These are phyloP conservation scores for Lochmaea capreae DNA, from an alignment of 2,888 invertebrate genomes.

Conservation along the genomic window DNA sequence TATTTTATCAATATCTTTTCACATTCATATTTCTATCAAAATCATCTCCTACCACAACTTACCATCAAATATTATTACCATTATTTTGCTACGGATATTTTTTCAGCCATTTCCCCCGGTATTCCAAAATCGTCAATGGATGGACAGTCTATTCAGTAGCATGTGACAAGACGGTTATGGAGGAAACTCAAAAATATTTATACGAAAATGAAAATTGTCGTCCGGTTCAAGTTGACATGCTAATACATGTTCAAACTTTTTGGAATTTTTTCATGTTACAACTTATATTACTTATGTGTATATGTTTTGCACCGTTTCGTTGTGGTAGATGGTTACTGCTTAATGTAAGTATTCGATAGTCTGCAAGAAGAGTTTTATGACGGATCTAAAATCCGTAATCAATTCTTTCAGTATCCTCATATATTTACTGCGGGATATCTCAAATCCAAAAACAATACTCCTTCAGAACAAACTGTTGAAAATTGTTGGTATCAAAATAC, in stretches of 20 bases:
- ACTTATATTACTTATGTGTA: not conserved
- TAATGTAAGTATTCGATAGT: not conserved
- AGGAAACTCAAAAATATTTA: slow-evolving; percentile 82
- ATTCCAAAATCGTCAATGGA: slow-evolving; percentile 47
- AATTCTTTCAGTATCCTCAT: slow-evolving; percentile 47
- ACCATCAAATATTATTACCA: not conserved
- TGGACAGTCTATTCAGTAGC: slow-evolving; percentile 77
- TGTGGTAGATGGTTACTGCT: slow-evolving; percentile 8
- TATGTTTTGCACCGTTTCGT: not conserved
- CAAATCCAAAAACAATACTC: slow-evolving; percentile 25
- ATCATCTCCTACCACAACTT: not conserved
- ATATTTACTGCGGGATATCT: slow-evolving; percentile 34
- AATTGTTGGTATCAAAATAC: slow-evolving; percentile 75
- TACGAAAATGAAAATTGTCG: slow-evolving; percentile 75
- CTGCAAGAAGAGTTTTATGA: too few relatives aligned
- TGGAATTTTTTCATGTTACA: not conserved
- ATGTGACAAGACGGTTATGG: slow-evolving; percentile 84
- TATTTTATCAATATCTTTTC: too few relatives aligned
- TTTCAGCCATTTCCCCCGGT: slow-evolving; percentile 49
- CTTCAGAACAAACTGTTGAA: slow-evolving; percentile 70
- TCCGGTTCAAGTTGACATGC: slow-evolving; percentile 84
- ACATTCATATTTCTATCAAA: not conserved
- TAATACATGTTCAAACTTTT: slow-evolving; percentile 67
- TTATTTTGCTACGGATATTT: not conserved
- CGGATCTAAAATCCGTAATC: not conserved